Percentiles rank a stretch among this genome's conserved stretches.
phyloP scores from a whole-genome alignment of 2,888 invertebrate species.

The Drosophila borborema region DNA sequence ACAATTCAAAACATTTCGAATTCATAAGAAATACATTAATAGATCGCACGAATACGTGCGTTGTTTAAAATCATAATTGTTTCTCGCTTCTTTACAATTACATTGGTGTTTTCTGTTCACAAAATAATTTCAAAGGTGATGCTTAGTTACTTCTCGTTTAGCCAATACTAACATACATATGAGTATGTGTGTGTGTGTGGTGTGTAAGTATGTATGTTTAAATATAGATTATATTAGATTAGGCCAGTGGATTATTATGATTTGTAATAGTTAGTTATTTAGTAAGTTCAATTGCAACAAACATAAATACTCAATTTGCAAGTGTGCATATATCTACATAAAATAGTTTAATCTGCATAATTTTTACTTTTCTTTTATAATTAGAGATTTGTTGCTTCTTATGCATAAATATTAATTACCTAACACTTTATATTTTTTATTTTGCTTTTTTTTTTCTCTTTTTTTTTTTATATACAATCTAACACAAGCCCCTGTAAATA shows the following conservation, averaged over 20 bases:
- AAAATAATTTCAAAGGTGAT: slow-evolving; percentile 79
- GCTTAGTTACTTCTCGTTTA: slow-evolving; percentile 62
- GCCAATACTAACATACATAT: slow-evolving; percentile 36
- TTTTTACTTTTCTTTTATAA: slow-evolving; percentile 21
- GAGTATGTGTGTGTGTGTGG: slow-evolving; percentile 3
- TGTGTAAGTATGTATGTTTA: slow-evolving; percentile 14
- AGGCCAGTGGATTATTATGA: slow-evolving; percentile 43
- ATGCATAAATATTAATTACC: slow-evolving; percentile 45
- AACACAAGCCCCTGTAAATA: slow-evolving; percentile 81
- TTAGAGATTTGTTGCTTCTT: slow-evolving; percentile 60
- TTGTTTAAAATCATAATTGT: slow-evolving; percentile 27
- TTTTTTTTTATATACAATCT: slow-evolving; percentile 70
- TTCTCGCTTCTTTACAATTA: slow-evolving; percentile 37
- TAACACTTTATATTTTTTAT: slow-evolving; percentile 40
- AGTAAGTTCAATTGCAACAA: slow-evolving; percentile 69
- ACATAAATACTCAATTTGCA: slow-evolving; percentile 76
- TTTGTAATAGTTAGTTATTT: slow-evolving; percentile 41
- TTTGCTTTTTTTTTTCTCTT: slow-evolving; percentile 39
- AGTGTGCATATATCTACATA: slow-evolving; percentile 73
- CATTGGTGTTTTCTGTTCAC: slow-evolving; percentile 57
- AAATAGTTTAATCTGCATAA: slow-evolving; percentile 72
- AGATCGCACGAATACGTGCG: slow-evolving; percentile 31
- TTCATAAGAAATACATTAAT: slow-evolving; percentile 26
- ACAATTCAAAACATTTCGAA: slow-evolving; percentile 39
- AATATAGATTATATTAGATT: slow-evolving; percentile 32